These are phyloP conservation scores for Hyles euphorbiae DNA, from an alignment of 1,140 invertebrate genomes.

Conservation along the genomic window DNA sequence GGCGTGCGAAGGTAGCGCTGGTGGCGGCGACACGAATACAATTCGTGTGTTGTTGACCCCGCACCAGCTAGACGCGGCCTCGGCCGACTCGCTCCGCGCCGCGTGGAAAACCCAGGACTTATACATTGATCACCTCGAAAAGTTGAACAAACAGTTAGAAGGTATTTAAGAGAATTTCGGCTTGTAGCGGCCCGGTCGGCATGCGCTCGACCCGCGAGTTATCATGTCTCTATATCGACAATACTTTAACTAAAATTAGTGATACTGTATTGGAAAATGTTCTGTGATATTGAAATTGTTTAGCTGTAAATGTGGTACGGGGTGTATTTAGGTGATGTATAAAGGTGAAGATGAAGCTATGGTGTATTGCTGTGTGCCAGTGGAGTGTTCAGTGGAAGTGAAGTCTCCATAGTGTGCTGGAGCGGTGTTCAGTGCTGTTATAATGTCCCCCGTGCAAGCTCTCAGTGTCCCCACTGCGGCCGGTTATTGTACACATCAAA, in stretches of 20 bases:
- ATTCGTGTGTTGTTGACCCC: slow-evolving; percentile 68
- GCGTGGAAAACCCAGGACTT: slow-evolving; percentile 72
- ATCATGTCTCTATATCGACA: slow-evolving; percentile 67
- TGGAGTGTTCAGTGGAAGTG: slow-evolving; percentile 73
- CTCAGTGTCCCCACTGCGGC: slow-evolving; percentile 10
- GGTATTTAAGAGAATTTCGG: slow-evolving; percentile 74
- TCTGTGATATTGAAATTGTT: slow-evolving; percentile 58
- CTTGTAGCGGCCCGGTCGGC: slow-evolving; percentile 61
- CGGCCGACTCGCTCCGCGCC: slow-evolving; percentile 63
- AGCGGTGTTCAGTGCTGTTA: slow-evolving; percentile 53
- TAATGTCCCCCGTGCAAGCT: slow-evolving; percentile 6
- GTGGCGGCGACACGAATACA: slow-evolving; percentile 50
- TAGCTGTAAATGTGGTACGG: slow-evolving; percentile 59
- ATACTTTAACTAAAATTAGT: slow-evolving; percentile 72
- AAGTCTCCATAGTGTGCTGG: slow-evolving; percentile 41
- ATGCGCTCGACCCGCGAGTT: slow-evolving; percentile 47
- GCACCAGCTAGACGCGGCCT: slow-evolving; percentile 61
- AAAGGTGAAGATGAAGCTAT: slow-evolving; percentile 48
- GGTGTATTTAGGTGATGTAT: slow-evolving; percentile 67
- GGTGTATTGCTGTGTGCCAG: slow-evolving; percentile 64
- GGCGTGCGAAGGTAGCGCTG: slow-evolving; percentile 51
- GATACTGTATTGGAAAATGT: slow-evolving; percentile 32
- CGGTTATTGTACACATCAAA: slow-evolving; percentile 40
- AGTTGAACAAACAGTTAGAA: slow-evolving; percentile 74
- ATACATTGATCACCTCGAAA: slow-evolving; percentile 73